Evolutionary conservation across 2,888 invertebrate species (phyloP).

Genomic region (Macrosiphum euphorbiae): DNA sequence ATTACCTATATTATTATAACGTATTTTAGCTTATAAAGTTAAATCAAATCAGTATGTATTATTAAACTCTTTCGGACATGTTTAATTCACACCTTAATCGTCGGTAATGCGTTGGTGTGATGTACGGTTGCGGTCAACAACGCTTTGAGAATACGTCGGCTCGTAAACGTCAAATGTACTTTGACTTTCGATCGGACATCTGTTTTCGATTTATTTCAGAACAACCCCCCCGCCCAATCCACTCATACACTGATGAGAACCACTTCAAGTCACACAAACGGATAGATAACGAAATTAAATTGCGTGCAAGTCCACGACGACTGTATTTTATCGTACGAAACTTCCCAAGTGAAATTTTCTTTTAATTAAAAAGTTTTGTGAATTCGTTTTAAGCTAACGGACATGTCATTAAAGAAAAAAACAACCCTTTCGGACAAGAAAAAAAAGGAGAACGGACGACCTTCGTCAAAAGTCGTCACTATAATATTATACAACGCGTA

Average conservation of each 20-base stretch:
- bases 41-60: neutral
- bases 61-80: neutral
- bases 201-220: neutral
- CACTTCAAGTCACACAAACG: neutral
- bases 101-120: neutral
- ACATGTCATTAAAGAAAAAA: neutral
- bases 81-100: neutral
- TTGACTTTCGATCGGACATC: neutral
- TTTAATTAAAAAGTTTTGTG: conserved; percentile 3
- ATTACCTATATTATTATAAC: neutral
- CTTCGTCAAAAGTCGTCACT: neutral
- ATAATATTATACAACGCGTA: neutral
- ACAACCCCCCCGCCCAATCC: rapidly evolving
- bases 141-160: neutral
- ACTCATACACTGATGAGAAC: neutral
- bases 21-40: neutral
- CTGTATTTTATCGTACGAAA: neutral
- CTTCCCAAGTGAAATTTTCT: neutral
- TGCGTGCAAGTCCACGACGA: neutral
- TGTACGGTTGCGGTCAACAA: neutral
- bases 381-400: neutral
- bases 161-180: neutral
- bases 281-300: neutral
- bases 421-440: neutral
- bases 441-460: neutral